Conservation (phyloP, 2,888 invertebrate species). For the Drosophila maculinotata region DNA sequence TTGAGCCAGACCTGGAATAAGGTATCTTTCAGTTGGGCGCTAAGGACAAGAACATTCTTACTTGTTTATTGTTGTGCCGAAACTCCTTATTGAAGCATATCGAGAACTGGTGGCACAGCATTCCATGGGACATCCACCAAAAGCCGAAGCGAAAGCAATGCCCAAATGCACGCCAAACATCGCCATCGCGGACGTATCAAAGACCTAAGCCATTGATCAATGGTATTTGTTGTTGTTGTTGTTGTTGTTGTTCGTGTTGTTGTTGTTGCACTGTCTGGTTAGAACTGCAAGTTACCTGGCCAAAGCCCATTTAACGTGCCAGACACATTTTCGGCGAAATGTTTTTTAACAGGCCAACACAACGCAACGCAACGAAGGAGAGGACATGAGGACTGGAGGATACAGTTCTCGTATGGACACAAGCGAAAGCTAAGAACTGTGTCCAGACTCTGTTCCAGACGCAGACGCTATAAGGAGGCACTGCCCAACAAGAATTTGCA, state of each 20-base stretch:
- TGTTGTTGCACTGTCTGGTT: constrained; percentile 76
- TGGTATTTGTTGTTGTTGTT: constrained; percentile 67
- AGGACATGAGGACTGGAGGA: constrained; percentile 39
- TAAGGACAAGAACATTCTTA: background rate
- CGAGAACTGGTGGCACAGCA: constrained; percentile 75
- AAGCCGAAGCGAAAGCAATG: constrained; percentile 35
- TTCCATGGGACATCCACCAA: constrained; percentile 80
- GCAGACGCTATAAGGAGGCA: constrained; percentile 26
- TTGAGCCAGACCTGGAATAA: background rate
- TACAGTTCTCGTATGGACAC: constrained; percentile 19
- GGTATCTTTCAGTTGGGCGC: constrained; percentile 1
- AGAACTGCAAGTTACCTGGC: constrained; percentile 78
- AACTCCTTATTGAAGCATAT: constrained; percentile 70
- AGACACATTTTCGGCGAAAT: constrained; percentile 81
- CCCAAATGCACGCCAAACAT: constrained; percentile 57
- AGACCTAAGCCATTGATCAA: constrained; percentile 79
- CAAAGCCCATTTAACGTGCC: constrained; percentile 76
- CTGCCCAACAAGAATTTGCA: constrained; percentile 61
- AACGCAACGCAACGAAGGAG: constrained; percentile 38
- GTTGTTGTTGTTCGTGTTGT: constrained; percentile 52
- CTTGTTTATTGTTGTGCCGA: constrained; percentile 30
- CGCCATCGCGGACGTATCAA: constrained; percentile 74
- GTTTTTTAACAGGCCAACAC: constrained; percentile 68
- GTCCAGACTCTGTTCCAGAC: constrained; percentile 22
- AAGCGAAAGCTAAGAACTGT: constrained; percentile 62